Conservation (phyloP, 1,140 invertebrate species). For the Coelopa frigida region DNA sequence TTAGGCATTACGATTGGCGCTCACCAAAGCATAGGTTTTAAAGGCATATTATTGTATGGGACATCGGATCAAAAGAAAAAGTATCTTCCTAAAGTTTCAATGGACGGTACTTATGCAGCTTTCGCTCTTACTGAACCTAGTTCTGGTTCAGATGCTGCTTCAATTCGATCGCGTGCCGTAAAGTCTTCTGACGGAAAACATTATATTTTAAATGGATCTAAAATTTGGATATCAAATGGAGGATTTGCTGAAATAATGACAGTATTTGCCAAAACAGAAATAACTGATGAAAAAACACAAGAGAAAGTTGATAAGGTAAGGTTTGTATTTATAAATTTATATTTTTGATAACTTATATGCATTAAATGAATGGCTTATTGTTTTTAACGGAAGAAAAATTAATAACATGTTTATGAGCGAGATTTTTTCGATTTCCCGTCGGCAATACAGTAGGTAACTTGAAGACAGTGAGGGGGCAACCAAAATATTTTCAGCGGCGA, state of each 20-base stretch:
- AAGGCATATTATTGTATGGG: conserved; percentile 90
- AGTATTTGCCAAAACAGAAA: conserved; percentile 91
- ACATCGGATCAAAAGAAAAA: conserved; percentile 81
- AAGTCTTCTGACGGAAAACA: conserved; percentile 83
- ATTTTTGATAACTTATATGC: too few species aligned
- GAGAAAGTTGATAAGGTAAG: conserved; percentile 62
- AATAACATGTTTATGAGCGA: too few species aligned
- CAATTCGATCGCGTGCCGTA: conserved; percentile 73
- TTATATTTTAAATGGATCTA: conserved; percentile 92
- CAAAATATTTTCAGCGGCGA: too few species aligned
- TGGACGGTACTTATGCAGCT: conserved; percentile 78
- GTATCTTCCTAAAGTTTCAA: conserved; percentile 84
- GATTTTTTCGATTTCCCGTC: too few species aligned
- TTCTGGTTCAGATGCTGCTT: conserved; percentile 87
- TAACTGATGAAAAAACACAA: conserved; percentile 64
- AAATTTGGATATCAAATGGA: conserved; percentile 99
- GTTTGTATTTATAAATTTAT: too few species aligned
- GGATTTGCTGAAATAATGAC: conserved; percentile 97
- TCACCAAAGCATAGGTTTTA: conserved; percentile 89
- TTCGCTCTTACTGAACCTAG: conserved; percentile 97
- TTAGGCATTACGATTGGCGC: conserved; percentile 84
- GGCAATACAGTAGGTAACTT: too few species aligned
- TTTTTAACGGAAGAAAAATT: too few species aligned
- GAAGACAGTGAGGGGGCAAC: too few species aligned
- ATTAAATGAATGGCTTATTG: too few species aligned